Conservation (phyloP, 2,113 vertebrate species). For the Anoura caudifer region DNA sequence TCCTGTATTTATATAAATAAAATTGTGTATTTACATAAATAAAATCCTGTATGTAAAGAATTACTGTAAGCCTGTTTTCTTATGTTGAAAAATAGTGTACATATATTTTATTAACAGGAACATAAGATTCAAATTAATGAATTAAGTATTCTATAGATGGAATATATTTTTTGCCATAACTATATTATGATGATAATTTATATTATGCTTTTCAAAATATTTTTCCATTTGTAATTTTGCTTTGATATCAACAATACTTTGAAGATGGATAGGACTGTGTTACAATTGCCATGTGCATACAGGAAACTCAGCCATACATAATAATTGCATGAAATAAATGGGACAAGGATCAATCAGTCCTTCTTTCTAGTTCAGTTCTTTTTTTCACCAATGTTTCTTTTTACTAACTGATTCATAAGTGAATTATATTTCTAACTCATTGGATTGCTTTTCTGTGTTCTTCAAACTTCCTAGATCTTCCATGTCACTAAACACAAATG, state of each 20-base stretch:
- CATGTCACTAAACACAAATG: not conserved
- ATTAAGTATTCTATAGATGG: not conserved
- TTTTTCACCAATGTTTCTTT: not conserved
- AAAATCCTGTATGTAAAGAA: not conserved
- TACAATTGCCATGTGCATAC: not conserved
- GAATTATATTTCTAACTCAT: not conserved
- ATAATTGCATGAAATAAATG: fast-evolving
- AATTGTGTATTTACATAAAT: not conserved
- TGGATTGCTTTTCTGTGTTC: not conserved
- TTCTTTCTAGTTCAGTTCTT: not conserved
- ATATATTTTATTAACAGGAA: not conserved
- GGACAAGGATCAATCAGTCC: not conserved
- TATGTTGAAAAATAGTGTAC: not conserved
- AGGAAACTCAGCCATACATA: not conserved
- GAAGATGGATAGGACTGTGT: not conserved
- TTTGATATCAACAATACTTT: not conserved
- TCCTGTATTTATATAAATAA: not conserved
- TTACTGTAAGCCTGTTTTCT: not conserved
- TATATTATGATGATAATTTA: not conserved
- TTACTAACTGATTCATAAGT: not conserved
- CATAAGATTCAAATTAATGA: not conserved
- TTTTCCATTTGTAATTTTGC: not conserved
- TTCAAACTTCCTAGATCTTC: not conserved
- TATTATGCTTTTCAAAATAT: not conserved
- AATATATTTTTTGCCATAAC: not conserved